A percentile compares a stretch with the other conserved stretches of the same genome.
phyloP scores from a whole-genome alignment of 1,140 invertebrate genomes.

The Drosophila pseudoananassae region DNA sequence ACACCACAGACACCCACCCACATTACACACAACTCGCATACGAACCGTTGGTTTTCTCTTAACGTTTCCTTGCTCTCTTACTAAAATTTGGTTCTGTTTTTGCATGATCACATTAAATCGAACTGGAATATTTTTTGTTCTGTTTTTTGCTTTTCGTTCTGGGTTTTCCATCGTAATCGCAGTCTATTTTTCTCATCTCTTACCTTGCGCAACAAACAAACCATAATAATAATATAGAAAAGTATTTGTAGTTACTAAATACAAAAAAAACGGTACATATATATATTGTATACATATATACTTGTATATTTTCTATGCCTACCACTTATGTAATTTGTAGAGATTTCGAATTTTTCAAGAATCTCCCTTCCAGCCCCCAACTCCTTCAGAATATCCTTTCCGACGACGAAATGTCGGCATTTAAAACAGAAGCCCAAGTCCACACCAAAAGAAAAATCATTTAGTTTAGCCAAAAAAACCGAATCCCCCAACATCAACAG shows the following conservation, averaged over 20 bases:
- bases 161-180: constrained; percentile 25
- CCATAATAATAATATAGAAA: constrained; percentile 65
- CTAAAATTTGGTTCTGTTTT: neutral
- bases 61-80: constrained; percentile 19
- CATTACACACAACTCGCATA: constrained; percentile 13
- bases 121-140: constrained; percentile 27
- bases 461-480: constrained; percentile 44
- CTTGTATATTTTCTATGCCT: constrained; percentile 82
- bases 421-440: constrained; percentile 42
- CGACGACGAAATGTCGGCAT: constrained; percentile 59
- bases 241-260: constrained; percentile 81
- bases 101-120: constrained; percentile 20
- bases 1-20: neutral
- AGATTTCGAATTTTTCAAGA: constrained; percentile 64
- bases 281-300: constrained; percentile 75
- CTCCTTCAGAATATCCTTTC: constrained; percentile 4
- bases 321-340: constrained; percentile 82
- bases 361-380: constrained; percentile 1
- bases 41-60: constrained; percentile 33
- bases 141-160: constrained; percentile 13
- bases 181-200: constrained; percentile 37
- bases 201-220: constrained; percentile 43
- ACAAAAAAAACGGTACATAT: constrained; percentile 66
- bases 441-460: constrained; percentile 47
- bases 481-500: constrained; percentile 24